These are phyloP conservation scores for Athalia circularis DNA, from an alignment of 2,888 invertebrate species.

Conservation along the genomic window DNA sequence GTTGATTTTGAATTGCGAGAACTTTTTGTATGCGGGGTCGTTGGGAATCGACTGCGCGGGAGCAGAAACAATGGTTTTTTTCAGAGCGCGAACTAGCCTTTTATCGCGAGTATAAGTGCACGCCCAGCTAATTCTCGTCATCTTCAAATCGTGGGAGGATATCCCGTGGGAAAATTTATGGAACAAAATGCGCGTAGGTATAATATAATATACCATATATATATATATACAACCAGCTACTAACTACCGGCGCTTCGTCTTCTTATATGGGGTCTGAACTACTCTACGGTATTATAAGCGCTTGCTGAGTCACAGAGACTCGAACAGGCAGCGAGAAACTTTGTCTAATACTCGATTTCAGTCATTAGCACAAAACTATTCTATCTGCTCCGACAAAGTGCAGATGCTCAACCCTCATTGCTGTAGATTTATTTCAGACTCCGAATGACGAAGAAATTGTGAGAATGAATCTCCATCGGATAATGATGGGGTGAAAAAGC, in stretches of 20 bases:
- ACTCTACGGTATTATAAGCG: background rate
- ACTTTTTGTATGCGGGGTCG: background rate
- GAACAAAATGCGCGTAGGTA: no score
- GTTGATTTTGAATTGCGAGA: background rate
- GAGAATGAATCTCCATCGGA: no score
- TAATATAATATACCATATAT: no score
- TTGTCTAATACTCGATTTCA: constrained; percentile 9
- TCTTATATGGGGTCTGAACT: background rate
- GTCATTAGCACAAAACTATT: constrained; percentile 19
- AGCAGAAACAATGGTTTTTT: constrained; percentile 36
- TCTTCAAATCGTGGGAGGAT: constrained; percentile 62
- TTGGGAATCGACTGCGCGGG: background rate
- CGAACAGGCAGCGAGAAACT: constrained; percentile 9
- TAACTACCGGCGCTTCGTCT: constrained; percentile 20
- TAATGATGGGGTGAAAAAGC: no score
- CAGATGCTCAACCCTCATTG: background rate
- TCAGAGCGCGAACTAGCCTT: constrained; percentile 52
- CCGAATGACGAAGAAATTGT: no score
- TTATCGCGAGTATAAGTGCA: constrained; percentile 52
- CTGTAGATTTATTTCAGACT: no score
- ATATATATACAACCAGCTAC: no score
- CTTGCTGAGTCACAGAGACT: constrained; percentile 41
- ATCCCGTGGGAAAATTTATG: constrained; percentile 60
- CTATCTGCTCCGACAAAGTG: background rate
- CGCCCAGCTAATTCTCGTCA: constrained; percentile 50